Evolutionary conservation across 2,888 invertebrate genomes (phyloP).

Genomic region (Aporophyla lueneburgensis): DNA sequence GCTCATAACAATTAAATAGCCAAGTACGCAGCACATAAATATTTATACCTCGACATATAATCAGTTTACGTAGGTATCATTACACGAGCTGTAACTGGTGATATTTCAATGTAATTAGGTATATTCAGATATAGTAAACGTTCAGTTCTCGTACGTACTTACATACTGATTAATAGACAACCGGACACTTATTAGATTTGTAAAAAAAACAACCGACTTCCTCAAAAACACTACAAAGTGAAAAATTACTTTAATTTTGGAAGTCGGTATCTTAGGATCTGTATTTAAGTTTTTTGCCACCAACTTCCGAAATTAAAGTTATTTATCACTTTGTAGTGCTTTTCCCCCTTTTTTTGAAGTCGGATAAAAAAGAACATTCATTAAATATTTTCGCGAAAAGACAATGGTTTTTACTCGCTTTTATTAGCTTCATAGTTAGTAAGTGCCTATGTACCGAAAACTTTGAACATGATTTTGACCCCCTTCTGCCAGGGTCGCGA

Average conservation of each 20-base stretch:
- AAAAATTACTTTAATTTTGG: too few relatives aligned
- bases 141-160: not conserved
- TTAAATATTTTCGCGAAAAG: not conserved
- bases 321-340: too few relatives aligned
- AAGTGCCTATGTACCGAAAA: too few relatives aligned
- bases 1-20: conserved; percentile 59
- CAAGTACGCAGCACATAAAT: conserved; percentile 43
- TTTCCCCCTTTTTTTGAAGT: too few relatives aligned
- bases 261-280: too few relatives aligned
- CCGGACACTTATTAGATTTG: not conserved
- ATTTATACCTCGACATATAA: conserved; percentile 43
- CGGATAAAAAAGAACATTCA: not conserved
- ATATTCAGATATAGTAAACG: conserved; percentile 10
- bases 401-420: not conserved
- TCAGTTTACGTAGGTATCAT: conserved; percentile 17
- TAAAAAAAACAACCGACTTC: not conserved
- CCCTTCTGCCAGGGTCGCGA: too few relatives aligned
- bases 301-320: too few relatives aligned
- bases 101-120: conserved; percentile 10
- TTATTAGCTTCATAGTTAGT: too few relatives aligned
- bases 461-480: too few relatives aligned
- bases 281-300: too few relatives aligned
- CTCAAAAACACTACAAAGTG: too few relatives aligned
- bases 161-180: not conserved
- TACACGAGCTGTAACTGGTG: conserved; percentile 4